Evolutionary conservation across 2,797 vertebrate species (phyloP).

Genomic region (Thamnophis elegans): DNA sequence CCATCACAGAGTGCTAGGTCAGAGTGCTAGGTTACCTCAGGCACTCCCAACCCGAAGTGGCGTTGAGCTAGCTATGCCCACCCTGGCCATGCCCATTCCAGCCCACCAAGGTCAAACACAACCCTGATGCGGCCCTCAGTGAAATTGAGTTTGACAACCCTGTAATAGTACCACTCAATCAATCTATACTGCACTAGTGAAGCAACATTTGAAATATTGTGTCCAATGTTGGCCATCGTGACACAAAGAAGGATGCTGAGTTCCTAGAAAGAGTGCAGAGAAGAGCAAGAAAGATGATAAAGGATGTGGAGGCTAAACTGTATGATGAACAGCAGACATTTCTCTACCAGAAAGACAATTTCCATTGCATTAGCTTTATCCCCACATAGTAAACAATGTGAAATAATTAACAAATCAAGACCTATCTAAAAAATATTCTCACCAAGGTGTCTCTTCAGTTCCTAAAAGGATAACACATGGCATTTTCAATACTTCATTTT

Average conservation of each 20-base stretch:
- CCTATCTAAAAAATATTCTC: conserved; percentile 40
- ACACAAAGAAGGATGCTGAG: neutral
- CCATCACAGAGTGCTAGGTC: no score
- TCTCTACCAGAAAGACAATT: neutral
- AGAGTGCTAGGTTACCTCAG: no score
- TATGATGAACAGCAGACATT: neutral
- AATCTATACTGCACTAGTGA: neutral
- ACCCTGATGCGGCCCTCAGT: no score
- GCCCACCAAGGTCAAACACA: no score
- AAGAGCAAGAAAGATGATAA: neutral
- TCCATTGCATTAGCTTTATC: neutral
- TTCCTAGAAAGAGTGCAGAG: neutral
- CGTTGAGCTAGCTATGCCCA: no score
- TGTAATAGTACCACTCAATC: no score
- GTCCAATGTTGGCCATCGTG: neutral
- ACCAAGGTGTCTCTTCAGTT: neutral
- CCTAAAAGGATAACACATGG: neutral
- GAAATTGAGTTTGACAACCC: no score
- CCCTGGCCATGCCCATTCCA: no score
- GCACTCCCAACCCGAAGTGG: no score
- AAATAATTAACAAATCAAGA: conserved; percentile 27
- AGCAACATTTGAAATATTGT: neutral
- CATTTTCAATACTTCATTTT: conserved; percentile 40
- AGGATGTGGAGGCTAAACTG: neutral
- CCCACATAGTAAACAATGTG: neutral